Base-by-base conservation (phyloP, 1,140 invertebrate genomes). In the Sinella curviseta region DNA sequence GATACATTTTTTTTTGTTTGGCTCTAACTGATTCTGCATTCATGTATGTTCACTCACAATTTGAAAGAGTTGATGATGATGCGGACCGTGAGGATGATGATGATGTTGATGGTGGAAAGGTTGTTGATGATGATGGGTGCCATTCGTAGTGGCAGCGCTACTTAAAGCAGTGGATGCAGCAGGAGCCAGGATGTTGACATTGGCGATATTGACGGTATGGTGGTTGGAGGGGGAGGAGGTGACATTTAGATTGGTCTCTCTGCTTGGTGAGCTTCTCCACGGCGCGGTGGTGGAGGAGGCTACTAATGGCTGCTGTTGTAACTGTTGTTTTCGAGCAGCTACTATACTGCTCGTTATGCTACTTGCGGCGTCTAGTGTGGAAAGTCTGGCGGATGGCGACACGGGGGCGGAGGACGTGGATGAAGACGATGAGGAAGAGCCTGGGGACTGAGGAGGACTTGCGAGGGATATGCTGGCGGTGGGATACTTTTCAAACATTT, bases 401-500 rank as follows among this genome's bases (percentile, higher is more conserved):
- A 20, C 17, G 4, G 70, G 34, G 20, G 39, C 39, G 12, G 30
- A 26, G 8, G 70, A 74, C 3, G 70, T 74, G 70, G 30, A 67
- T 12, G 4, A 12, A 16, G 30, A 74, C 3, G 70, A 28, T 17
- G 35, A 26, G 34, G 74, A 28, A 4, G 34, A 75, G 14, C 17
- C 8, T 31, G 34, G 74, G 16, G 74, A 30, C 4, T 8, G 74
- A 3, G 74, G n/a, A 33, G 76, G 70, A 65, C 33, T 35, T 28
- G 55, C 36, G 30, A 26, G 33, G 20, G 74, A 74, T 20, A 54
- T 76, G 77, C 77, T 67, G 48, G 80, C 67, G 34, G 74, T 57
- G 17, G 83, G 83, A 76, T 82, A 84, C 60, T 84, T 84, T 81
- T 84, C 83, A 81, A 84, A 84, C 39, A 82, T 60, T 67, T 82